These are phyloP conservation scores for Probosciger aterrimus DNA, from an alignment of 2,113 vertebrate species.

Conservation along the genomic window DNA sequence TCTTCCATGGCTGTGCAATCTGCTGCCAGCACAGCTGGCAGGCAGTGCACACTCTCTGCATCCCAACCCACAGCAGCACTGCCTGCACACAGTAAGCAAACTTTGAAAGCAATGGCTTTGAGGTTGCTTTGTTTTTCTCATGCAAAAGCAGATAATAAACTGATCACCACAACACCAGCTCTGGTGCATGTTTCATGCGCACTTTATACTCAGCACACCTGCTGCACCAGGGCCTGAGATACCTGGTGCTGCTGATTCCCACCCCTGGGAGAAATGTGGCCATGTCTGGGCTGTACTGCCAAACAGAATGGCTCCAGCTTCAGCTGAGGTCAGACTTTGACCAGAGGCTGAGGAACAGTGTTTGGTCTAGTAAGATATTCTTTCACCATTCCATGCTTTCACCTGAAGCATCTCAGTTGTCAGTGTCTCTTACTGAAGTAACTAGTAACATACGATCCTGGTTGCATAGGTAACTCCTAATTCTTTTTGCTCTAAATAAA, in stretches of 20 bases:
- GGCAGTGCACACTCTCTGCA: accelerated
- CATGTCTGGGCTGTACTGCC: background rate
- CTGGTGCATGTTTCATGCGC: background rate
- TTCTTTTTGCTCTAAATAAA: background rate
- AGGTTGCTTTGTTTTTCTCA: background rate
- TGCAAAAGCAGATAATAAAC: background rate
- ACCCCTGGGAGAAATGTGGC: background rate
- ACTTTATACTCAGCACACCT: background rate
- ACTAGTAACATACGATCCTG: background rate
- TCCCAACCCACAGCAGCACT: accelerated
- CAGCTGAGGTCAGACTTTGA: background rate
- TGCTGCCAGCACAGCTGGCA: background rate
- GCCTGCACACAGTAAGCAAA: background rate
- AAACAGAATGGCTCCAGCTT: background rate
- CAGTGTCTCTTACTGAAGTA: background rate
- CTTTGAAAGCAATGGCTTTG: background rate
- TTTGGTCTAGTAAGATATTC: background rate
- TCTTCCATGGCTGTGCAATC: background rate
- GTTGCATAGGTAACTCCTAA: background rate
- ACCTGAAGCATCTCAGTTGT: background rate
- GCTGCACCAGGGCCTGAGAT: accelerated
- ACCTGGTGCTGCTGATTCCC: background rate
- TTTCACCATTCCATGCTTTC: background rate
- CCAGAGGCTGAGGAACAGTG: background rate
- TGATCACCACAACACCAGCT: background rate